Conservation (phyloP, 1,140 invertebrate genomes). For the Trichonephila clavata region DNA sequence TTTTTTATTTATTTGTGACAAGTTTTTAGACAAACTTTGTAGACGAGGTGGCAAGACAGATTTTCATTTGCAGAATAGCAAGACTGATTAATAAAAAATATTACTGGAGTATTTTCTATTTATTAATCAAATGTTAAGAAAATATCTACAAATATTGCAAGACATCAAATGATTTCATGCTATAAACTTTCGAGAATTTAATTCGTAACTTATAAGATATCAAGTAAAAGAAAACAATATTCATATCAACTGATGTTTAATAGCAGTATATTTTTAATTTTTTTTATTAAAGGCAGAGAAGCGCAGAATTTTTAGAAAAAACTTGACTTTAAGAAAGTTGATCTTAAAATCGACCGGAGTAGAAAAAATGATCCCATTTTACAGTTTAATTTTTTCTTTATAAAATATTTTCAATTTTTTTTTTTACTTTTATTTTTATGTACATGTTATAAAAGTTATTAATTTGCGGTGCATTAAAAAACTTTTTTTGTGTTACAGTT, state of each 20-base stretch:
- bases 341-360: neutral
- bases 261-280: neutral
- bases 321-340: neutral
- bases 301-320: neutral
- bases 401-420: neutral
- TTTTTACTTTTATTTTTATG: neutral
- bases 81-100: too few relatives aligned
- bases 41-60: too few relatives aligned
- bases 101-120: neutral
- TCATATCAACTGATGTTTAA: neutral
- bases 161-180: neutral
- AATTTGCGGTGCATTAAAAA: constrained; percentile 40
- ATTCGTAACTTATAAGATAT: neutral
- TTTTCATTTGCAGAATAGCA: too few relatives aligned
- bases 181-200: neutral
- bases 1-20: too few relatives aligned
- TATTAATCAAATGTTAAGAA: neutral
- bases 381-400: neutral
- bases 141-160: too few relatives aligned
- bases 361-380: neutral
- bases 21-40: too few relatives aligned
- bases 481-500: neutral
- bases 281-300: neutral
- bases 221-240: neutral
- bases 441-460: constrained; percentile 31